phyloP scores from a whole-genome alignment of 2,113 vertebrate genomes.

The Danionella cerebrum region DNA sequence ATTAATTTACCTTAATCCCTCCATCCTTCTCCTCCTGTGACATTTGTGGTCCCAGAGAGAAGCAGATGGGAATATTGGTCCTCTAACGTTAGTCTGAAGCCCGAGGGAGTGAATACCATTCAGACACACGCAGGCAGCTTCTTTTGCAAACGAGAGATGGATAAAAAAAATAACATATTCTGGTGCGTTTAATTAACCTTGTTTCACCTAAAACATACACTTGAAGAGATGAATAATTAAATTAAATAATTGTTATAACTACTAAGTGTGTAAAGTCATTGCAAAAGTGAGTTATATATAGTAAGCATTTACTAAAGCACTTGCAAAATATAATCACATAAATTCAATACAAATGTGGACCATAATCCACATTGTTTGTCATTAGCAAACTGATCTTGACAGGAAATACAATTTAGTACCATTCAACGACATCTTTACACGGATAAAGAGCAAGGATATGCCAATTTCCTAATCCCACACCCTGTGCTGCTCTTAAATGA shows the following conservation, averaged over 20 bases:
- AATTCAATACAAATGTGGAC: too few relatives aligned
- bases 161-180: background rate
- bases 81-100: constrained; percentile 8
- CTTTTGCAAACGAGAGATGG: background rate
- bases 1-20: background rate
- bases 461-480: background rate
- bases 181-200: background rate
- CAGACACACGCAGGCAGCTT: background rate
- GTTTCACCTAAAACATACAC: background rate
- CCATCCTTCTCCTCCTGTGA: background rate
- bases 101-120: constrained; percentile 13
- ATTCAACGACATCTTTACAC: background rate
- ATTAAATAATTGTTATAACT: too few relatives aligned
- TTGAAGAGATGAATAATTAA: too few relatives aligned
- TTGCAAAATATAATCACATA: too few relatives aligned
- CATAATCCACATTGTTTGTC: background rate
- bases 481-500: too few relatives aligned
- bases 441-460: background rate
- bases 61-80: constrained; percentile 1
- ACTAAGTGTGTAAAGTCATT: too few relatives aligned
- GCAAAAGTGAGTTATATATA: too few relatives aligned
- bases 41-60: constrained; percentile 10
- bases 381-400: background rate
- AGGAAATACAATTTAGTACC: background rate
- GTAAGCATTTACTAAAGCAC: too few relatives aligned